Conservation (phyloP, 2,888 invertebrate species). For the Ophion ventricosus region DNA sequence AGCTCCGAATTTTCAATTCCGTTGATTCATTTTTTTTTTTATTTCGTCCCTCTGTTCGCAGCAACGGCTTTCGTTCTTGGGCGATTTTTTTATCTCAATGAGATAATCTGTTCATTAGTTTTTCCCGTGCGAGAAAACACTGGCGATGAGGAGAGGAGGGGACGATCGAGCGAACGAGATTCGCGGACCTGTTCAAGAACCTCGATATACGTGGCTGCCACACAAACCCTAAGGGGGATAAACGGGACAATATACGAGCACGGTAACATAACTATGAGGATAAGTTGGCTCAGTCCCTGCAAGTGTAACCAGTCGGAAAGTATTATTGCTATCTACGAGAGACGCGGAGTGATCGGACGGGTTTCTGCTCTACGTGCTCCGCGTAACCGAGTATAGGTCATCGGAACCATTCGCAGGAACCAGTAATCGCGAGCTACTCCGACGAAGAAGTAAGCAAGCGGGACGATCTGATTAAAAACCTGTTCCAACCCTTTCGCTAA, state of each 20-base stretch:
- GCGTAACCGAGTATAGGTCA: slow-evolving; percentile 46
- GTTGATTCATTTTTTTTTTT: slow-evolving; percentile 27
- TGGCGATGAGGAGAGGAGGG: background rate
- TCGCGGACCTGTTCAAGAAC: slow-evolving; percentile 23
- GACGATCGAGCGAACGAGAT: slow-evolving; percentile 9
- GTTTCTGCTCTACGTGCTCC: slow-evolving; percentile 46
- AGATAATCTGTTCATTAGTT: background rate
- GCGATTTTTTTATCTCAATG: slow-evolving; percentile 1
- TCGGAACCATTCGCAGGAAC: slow-evolving; percentile 27
- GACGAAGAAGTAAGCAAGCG: slow-evolving; percentile 20
- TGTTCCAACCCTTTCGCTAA: slow-evolving; percentile 37
- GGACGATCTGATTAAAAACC: slow-evolving; percentile 53
- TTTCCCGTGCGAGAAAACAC: background rate
- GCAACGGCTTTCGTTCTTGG: slow-evolving; percentile 24
- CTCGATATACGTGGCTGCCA: slow-evolving; percentile 11
- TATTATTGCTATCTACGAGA: slow-evolving; percentile 16
- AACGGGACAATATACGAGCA: slow-evolving; percentile 50
- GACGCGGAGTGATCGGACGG: slow-evolving; percentile 38
- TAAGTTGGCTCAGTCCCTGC: slow-evolving; percentile 25
- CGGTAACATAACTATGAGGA: slow-evolving; percentile 40
- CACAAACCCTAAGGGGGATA: slow-evolving; percentile 2
- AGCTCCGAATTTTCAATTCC: slow-evolving; percentile 17
- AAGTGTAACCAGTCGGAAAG: slow-evolving; percentile 2
- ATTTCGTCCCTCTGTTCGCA: background rate
- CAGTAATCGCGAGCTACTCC: slow-evolving; percentile 22